These are phyloP conservation scores for Aphelenchoides bicaudatus DNA, from an alignment of 2,888 invertebrate species.

Conservation along the genomic window DNA sequence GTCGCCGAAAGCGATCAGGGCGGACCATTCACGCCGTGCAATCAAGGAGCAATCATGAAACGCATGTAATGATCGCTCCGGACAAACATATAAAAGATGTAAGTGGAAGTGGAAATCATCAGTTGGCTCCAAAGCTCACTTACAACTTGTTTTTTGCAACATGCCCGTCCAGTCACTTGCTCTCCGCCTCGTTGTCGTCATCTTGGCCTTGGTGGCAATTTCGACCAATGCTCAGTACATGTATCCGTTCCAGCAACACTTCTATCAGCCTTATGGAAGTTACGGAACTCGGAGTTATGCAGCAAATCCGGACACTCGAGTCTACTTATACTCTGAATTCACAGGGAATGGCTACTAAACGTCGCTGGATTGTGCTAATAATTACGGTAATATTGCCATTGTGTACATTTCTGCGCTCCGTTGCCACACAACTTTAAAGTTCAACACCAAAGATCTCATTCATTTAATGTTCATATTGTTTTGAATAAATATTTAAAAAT, in stretches of 20 bases:
- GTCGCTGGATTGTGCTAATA: not conserved
- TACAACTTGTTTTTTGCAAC: not conserved
- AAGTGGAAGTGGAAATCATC: no score
- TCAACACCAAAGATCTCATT: no score
- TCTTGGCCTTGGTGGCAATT: not conserved
- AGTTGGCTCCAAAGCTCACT: no score
- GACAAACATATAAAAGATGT: no score
- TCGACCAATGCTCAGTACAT: not conserved
- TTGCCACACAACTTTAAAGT: slow-evolving; percentile 1
- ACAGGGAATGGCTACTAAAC: slow-evolving; percentile 12
- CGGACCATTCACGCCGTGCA: no score
- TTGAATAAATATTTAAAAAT: no score
- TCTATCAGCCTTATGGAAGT: not conserved
- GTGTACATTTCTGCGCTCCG: not conserved
- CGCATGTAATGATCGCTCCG: no score
- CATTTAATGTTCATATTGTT: no score
- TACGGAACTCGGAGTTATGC: slow-evolving; percentile 8
- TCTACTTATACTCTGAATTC: slow-evolving; percentile 5
- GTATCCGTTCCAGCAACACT: not conserved
- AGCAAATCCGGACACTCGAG: not conserved
- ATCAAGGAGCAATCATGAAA: no score
- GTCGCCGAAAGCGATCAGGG: no score
- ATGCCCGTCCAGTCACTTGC: slow-evolving; percentile 2
- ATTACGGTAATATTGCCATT: not conserved
- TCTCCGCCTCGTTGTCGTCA: not conserved